A percentile compares a stretch with the other conserved stretches of the same genome.
These are phyloP conservation scores for Enchytraeus crypticus DNA, from an alignment of 2,888 invertebrate genomes.

Conservation along the genomic window DNA sequence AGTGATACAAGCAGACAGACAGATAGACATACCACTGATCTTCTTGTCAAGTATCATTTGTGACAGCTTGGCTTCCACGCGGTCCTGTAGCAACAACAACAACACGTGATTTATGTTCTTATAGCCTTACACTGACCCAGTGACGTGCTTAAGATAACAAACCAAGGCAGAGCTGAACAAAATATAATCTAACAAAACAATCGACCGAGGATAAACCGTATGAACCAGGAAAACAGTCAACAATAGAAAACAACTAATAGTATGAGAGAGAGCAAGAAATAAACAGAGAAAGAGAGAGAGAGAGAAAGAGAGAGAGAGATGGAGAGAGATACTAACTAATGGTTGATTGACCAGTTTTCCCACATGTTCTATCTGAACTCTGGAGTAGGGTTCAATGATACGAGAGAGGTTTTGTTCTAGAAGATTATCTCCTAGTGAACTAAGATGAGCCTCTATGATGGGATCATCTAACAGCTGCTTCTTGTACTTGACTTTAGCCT, in stretches of 20 bases:
- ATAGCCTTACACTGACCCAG: too few species aligned
- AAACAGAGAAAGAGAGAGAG: too few species aligned
- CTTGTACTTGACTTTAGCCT: slow-evolving; percentile 74
- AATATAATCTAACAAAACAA: too few species aligned
- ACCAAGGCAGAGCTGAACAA: too few species aligned
- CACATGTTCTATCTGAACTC: slow-evolving; percentile 62
- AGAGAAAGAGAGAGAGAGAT: too few species aligned
- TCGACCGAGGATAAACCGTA: too few species aligned
- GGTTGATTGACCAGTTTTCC: slow-evolving; percentile 28
- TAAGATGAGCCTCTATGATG: slow-evolving; percentile 91
- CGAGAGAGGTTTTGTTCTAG: slow-evolving; percentile 96
- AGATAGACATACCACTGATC: slow-evolving; percentile 58
- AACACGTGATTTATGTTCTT: not conserved
- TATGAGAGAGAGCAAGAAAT: too few species aligned
- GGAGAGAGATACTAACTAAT: slow-evolving; percentile 22
- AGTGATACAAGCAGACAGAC: too few species aligned
- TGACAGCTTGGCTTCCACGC: slow-evolving; percentile 95
- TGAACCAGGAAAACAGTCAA: too few species aligned
- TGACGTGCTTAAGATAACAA: too few species aligned
- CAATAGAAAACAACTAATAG: too few species aligned
- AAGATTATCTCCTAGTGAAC: slow-evolving; percentile 94
- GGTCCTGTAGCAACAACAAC: slow-evolving; percentile 33
- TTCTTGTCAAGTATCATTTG: slow-evolving; percentile 99
- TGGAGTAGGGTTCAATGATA: slow-evolving; percentile 95
- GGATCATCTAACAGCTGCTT: slow-evolving; percentile 87